phyloP scores from a whole-genome alignment of 2,113 vertebrate species.

The Telmatochromis sp. region DNA sequence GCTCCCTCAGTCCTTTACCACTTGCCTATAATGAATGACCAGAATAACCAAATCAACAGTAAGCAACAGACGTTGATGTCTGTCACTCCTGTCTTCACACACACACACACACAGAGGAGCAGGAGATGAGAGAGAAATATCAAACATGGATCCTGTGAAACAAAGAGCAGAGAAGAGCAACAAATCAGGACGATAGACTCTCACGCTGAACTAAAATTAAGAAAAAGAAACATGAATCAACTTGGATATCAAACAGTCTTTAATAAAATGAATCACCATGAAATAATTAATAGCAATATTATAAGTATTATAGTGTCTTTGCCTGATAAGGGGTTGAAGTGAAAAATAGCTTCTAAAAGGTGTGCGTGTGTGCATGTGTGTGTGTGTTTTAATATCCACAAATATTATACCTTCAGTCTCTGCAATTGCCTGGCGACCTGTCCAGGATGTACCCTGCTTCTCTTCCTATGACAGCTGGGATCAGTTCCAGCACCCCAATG shows the following conservation, averaged over 20 bases:
- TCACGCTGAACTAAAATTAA: background rate
- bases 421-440: background rate
- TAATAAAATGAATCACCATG: background rate
- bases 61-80: background rate
- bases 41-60: background rate
- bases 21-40: background rate
- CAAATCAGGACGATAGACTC: background rate
- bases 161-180: background rate
- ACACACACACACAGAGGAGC: background rate
- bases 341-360: background rate
- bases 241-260: background rate
- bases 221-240: background rate
- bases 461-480: background rate
- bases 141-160: background rate
- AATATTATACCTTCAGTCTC: background rate
- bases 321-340: background rate
- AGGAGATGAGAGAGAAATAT: background rate
- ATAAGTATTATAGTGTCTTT: background rate
- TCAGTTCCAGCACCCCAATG: background rate
- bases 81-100: background rate
- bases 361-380: background rate
- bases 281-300: background rate
- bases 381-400: background rate
- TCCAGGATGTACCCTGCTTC: background rate
- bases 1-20: background rate